Conservation (phyloP, 2,113 vertebrate species). For the Sorex araneus region DNA sequence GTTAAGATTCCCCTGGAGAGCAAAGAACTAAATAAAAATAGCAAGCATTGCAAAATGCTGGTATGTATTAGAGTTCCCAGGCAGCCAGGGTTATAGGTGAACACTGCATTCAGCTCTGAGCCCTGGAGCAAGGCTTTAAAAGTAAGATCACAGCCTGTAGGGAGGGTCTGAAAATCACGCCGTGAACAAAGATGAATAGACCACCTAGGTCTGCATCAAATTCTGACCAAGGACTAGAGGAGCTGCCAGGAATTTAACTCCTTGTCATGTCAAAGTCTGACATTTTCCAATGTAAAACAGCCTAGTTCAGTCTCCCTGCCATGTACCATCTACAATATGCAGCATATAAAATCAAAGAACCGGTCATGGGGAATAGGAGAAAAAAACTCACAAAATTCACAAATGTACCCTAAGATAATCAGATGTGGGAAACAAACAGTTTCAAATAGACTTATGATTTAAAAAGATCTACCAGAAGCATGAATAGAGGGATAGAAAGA, state of each 20-base stretch:
- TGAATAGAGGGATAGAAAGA: neutral
- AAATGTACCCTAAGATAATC: neutral
- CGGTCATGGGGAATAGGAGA: neutral
- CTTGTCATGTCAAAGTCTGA: neutral
- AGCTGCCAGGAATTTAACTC: neutral
- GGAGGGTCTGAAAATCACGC: neutral
- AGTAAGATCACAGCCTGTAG: neutral
- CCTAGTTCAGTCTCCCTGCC: neutral
- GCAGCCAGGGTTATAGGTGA: neutral
- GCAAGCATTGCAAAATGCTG: neutral
- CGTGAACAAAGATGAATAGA: neutral
- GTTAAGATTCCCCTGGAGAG: neutral
- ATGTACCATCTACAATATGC: neutral
- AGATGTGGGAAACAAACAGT: neutral
- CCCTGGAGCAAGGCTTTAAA: neutral
- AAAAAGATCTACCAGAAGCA: neutral
- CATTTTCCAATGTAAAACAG: neutral
- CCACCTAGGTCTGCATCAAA: neutral
- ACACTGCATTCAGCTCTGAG: neutral
- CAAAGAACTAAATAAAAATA: neutral
- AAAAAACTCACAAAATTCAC: neutral
- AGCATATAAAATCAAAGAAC: neutral
- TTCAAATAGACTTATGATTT: neutral
- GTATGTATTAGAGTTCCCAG: neutral
- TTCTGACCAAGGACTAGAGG: neutral